A percentile compares a stretch with the other conserved stretches of the same genome.
Conservation (phyloP, 2,113 vertebrate species). For the Sphaerodactylus townsendi region DNA sequence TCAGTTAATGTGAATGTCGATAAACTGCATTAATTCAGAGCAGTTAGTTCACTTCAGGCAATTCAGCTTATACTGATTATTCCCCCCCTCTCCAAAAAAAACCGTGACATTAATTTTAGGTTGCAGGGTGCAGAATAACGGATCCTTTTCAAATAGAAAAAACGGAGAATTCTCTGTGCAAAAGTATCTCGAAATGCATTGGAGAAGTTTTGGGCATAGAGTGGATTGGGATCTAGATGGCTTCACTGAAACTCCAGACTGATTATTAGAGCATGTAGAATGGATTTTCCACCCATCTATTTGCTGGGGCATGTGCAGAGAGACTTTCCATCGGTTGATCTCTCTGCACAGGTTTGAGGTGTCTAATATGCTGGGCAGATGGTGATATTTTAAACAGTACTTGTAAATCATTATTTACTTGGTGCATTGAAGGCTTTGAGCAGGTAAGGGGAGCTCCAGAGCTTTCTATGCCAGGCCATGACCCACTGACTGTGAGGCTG, state of each 20-base stretch:
- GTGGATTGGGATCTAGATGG: neutral
- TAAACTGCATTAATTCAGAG: slow-evolving; percentile 17
- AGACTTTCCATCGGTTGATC: too few relatives aligned
- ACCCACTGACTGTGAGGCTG: too few relatives aligned
- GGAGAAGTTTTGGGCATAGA: neutral
- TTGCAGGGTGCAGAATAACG: neutral
- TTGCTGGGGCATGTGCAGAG: too few relatives aligned
- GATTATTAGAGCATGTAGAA: neutral
- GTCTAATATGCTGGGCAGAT: neutral
- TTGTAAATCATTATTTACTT: too few relatives aligned
- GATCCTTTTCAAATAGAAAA: neutral
- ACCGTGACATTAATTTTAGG: neutral
- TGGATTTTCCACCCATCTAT: neutral
- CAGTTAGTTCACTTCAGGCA: neutral
- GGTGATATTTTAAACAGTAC: too few relatives aligned
- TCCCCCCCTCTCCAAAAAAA: neutral
- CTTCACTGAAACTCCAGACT: neutral
- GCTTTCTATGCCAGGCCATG: too few relatives aligned
- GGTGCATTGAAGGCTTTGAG: too few relatives aligned
- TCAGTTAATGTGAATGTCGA: neutral
- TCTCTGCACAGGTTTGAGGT: neutral
- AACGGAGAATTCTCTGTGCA: neutral
- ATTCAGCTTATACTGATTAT: neutral
- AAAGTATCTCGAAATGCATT: neutral
- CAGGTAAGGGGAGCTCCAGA: too few relatives aligned